These are phyloP conservation scores for Erannis defoliaria DNA, from an alignment of 2,888 invertebrate species.

Conservation along the genomic window DNA sequence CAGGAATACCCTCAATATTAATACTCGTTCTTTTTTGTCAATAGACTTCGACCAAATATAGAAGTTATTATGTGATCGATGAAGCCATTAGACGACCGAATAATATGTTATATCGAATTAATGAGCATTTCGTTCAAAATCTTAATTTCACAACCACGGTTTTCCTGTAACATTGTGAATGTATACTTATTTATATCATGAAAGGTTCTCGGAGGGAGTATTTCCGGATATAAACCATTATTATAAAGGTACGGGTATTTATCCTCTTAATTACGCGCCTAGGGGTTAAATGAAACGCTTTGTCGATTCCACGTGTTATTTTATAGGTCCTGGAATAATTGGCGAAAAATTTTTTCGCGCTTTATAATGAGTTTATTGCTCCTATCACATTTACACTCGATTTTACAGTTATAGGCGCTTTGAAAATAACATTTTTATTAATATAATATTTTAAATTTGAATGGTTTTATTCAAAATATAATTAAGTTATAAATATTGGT, in stretches of 20 bases:
- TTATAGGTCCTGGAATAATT: not conserved
- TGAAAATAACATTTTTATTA: too few relatives aligned
- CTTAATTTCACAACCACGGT: not conserved
- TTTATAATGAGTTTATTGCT: not conserved
- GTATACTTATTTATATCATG: not conserved
- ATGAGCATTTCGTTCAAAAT: not conserved
- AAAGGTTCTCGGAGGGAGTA: not conserved
- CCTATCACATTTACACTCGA: not conserved
- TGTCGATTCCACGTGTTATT: slow-evolving; percentile 17
- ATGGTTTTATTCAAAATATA: too few relatives aligned
- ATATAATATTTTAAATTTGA: too few relatives aligned
- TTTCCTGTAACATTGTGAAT: not conserved
- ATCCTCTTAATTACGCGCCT: slow-evolving; percentile 16
- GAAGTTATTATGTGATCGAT: too few relatives aligned
- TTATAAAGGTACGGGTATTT: not conserved
- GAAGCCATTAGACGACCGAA: too few relatives aligned
- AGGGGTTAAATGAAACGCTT: slow-evolving; percentile 12
- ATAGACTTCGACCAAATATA: too few relatives aligned
- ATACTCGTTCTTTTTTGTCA: too few relatives aligned
- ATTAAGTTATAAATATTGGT: too few relatives aligned
- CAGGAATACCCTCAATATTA: too few relatives aligned
- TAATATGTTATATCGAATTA: not conserved
- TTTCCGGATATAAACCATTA: slow-evolving; percentile 3
- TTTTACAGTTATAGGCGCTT: too few relatives aligned
- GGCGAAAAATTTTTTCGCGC: not conserved